Base-by-base conservation (phyloP, 2,113 vertebrate genomes). In the Mesocricetus auratus region DNA sequence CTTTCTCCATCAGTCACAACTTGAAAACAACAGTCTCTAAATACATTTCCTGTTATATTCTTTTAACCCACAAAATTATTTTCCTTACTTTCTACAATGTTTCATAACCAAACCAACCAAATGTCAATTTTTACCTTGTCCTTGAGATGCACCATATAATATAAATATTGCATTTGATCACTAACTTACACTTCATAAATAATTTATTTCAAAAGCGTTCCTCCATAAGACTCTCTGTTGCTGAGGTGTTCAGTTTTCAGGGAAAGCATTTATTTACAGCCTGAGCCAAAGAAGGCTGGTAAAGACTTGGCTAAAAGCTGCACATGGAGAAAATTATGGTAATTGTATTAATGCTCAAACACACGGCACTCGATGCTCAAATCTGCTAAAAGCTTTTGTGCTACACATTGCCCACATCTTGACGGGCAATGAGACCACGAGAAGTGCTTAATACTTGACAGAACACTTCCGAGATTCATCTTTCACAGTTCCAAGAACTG, bases 141-240 rank as follows among this genome's bases (percentile, higher is more conserved):
- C 98, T 98, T 98, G 97, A 98, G 98, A 97, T 94, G 93, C 62
- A 98, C 66, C 81, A 93, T 97, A 98, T 98, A 98, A 99, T 98
- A 98, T 97, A 98, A 99, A 99, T 98, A 98, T 97, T 98, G 95
- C 91, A 98, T 98, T 97, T 97, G 97, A 98, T 96, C 97, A 94
- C 96, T 98, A 98, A 97, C 96, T 98, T 98, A 98, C 94, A 98
- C 93, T 98, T 98, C 96, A 98, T 99, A 98, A 98, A 98, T 98
- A 98, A 98, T 98, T 98, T 97, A 98, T 94, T 97, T 98, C 60
- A 75, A 98, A 98, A 98, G 97, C 94, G 95, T 93, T 96, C 89
- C 91, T 98, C 97, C 71, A 50, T 45, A 68, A 98, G 97, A 93
- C 97, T 75, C 97, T 96, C 96, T 97, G 96, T 96, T 98, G 98